Evolutionary conservation across 35 echinoderm and acorn worm genomes (phyloP).

Genomic region (Ophiothrix spiculata): DNA sequence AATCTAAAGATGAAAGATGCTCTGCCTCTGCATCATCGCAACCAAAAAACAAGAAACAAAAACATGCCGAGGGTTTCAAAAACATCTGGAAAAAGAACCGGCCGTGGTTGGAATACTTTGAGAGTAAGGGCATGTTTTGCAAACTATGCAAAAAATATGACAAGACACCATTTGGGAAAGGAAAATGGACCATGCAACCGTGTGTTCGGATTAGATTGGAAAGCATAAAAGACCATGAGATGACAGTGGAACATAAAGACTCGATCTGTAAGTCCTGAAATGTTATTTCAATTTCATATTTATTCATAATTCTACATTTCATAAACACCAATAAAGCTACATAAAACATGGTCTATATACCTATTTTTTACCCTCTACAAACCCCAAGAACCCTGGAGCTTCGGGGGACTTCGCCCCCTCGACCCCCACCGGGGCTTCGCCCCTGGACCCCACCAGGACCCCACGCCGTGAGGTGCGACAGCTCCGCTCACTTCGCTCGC

Average conservation of each 20-base stretch:
- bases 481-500: too few relatives aligned
- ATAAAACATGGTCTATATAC: neutral
- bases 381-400: neutral
- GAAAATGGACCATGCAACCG: slow-evolving; percentile 41
- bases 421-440: neutral
- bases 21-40: slow-evolving; percentile 29
- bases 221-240: slow-evolving; percentile 48
- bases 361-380: neutral
- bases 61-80: slow-evolving; percentile 44
- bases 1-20: slow-evolving; percentile 31
- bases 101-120: slow-evolving; percentile 43
- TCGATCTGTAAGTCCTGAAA: slow-evolving; percentile 22
- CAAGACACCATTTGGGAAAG: slow-evolving; percentile 40
- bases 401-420: too few relatives aligned
- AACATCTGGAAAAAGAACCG: slow-evolving; percentile 37
- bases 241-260: slow-evolving; percentile 42
- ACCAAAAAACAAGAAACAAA: slow-evolving; percentile 40
- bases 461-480: too few relatives aligned
- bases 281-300: slow-evolving; percentile 7
- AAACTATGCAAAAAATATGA: slow-evolving; percentile 48
- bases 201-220: slow-evolving; percentile 48
- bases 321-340: neutral
- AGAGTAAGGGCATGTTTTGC: slow-evolving; percentile 39
- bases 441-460: too few relatives aligned
- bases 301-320: neutral